Base-by-base conservation (phyloP, 2,797 vertebrate genomes). In the Takifugu rubripes region DNA sequence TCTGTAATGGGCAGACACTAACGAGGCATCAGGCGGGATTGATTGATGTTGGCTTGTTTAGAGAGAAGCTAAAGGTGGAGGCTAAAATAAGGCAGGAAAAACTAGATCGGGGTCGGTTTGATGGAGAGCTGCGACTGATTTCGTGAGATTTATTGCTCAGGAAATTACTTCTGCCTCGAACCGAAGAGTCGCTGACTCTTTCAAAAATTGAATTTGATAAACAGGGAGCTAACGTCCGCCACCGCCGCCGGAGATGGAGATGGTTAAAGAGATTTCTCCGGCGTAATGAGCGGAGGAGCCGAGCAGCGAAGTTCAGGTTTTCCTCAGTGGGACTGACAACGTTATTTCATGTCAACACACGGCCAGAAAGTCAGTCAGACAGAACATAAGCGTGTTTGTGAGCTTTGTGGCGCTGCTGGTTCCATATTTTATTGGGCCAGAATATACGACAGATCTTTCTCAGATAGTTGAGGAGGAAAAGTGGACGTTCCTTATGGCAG, bases 121-220 rank as follows among this genome's bases (percentile, higher is more conserved):
- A 84, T 72, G 72, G 81, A 84, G 63, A 67, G 70, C 78, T 50
- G 56, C 62, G 68, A 74, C 78, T 71, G 74, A 87, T 83, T 82
- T 85, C 82, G 72, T 82, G 79, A 90, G 86, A 90, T 82, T 83
- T 82, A 90, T 89, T 87, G 74, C 73, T 49, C 64, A 60, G 60
- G 72, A 87, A 86, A 89, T 88, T 86, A 86, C 77, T 81, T 84
- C 68, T 86, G 86, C 77, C 81, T 84, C 66, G 72, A 88, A 84
- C 84, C 75, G 68, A 71, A 75, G 49, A 75, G 73, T 68, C 59
- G 71, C 81, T 79, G 73, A 87, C 78, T 86, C 70, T 56, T 61
- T 69, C 16, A 57, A 54, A 82, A 90, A 90, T 90, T 87, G 70
- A 89, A 89, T 90, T 86, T 91, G 82, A 90, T 83, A 79, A 80